Conservation (phyloP, 2,797 vertebrate species). For the Oryzias sinensis region DNA sequence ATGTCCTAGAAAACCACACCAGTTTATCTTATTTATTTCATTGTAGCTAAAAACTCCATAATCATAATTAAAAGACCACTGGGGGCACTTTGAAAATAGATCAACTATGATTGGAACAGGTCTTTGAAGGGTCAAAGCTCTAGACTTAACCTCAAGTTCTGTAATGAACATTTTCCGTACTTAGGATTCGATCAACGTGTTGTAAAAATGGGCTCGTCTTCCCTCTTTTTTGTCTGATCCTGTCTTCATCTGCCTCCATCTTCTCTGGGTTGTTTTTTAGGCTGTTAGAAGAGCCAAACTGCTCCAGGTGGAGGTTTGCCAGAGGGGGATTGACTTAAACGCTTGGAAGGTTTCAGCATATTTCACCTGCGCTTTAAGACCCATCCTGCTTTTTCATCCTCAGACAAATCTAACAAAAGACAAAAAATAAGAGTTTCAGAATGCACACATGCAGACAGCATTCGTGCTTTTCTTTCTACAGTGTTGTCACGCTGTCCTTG, state of each 20-base stretch:
- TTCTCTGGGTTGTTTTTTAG: constrained; percentile 48
- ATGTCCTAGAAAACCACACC: too few species aligned
- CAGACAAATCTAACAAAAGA: constrained; percentile 13
- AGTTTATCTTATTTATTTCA: too few species aligned
- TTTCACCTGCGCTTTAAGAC: constrained; percentile 38
- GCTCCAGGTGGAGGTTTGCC: constrained; percentile 47
- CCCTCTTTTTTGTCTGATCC: constrained; percentile 12
- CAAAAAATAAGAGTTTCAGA: constrained; percentile 12
- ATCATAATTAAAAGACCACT: too few species aligned
- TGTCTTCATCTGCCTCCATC: constrained; percentile 15
- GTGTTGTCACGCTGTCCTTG: constrained; percentile 37
- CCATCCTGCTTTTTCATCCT: constrained; percentile 12
- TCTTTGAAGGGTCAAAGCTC: constrained; percentile 14
- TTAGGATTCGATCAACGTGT: background rate
- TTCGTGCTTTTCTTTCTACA: constrained; percentile 3
- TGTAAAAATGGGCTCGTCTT: background rate
- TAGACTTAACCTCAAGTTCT: constrained; percentile 29
- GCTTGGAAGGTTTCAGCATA: constrained; percentile 39
- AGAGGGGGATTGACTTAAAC: constrained; percentile 51
- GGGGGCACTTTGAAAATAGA: too few species aligned
- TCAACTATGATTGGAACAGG: too few species aligned
- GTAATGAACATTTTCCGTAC: constrained; percentile 16
- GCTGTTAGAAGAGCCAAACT: constrained; percentile 34
- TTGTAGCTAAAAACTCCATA: too few species aligned
- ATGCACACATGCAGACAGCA: background rate